These are phyloP conservation scores for Pipistrellus pygmaeus DNA, from an alignment of 2,797 vertebrate species.

Conservation along the genomic window DNA sequence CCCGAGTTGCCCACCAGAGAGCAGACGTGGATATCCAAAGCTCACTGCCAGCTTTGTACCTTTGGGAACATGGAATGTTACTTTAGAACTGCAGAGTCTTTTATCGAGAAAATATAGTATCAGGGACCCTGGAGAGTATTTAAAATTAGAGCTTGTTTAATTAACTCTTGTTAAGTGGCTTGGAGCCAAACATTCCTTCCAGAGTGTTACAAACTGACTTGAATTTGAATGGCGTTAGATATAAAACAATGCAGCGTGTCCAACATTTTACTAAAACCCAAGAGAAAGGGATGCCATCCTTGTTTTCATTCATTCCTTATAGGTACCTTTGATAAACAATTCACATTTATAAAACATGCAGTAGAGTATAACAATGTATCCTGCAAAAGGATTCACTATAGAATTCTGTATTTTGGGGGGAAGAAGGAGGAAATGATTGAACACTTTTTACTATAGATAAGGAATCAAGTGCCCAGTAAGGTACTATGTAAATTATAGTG, in stretches of 20 bases:
- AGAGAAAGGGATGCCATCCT: background rate
- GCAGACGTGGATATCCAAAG: conserved; percentile 78
- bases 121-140: conserved; percentile 12
- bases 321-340: conserved; percentile 31
- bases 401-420: background rate
- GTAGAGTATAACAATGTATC: background rate
- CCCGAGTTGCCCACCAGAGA: conserved; percentile 85
- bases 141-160: conserved; percentile 28
- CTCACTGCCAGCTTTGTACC: conserved; percentile 24
- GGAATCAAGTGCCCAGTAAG: background rate
- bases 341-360: conserved; percentile 21
- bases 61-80: conserved; percentile 14
- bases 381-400: conserved; percentile 12
- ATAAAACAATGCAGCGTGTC: conserved; percentile 1
- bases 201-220: background rate
- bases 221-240: conserved; percentile 21
- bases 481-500: background rate
- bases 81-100: conserved; percentile 18
- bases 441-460: conserved; percentile 28
- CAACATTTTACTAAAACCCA: conserved; percentile 40
- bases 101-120: conserved; percentile 44
- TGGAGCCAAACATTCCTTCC: background rate
- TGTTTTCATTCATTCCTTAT: conserved; percentile 5
- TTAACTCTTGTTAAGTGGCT: conserved; percentile 36
- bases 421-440: conserved; percentile 3